These are phyloP conservation scores for Meloidogyne chitwoodi DNA, from an alignment of 1,140 invertebrate genomes.

Conservation along the genomic window DNA sequence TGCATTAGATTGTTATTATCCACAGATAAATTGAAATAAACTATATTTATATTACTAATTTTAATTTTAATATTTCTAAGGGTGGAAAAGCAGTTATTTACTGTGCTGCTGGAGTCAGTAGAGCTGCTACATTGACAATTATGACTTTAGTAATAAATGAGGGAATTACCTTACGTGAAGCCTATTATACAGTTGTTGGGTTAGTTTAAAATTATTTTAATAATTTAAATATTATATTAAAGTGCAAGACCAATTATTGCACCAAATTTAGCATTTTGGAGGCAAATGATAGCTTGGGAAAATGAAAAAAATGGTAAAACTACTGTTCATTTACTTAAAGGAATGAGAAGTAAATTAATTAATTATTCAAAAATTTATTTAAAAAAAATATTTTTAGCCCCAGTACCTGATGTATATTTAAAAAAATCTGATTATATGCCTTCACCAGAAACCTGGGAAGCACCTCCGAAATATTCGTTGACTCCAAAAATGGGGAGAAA, in stretches of 20 bases:
- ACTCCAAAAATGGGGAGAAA: not conserved
- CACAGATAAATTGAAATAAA: too few relatives aligned
- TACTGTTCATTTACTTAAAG: slow-evolving; percentile 46
- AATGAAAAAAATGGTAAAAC: slow-evolving; percentile 60
- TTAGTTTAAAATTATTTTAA: not conserved
- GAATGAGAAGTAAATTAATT: slow-evolving; percentile 32
- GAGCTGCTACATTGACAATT: slow-evolving; percentile 77
- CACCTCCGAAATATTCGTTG: not conserved
- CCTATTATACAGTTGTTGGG: slow-evolving; percentile 69
- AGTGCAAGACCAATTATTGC: slow-evolving; percentile 71
- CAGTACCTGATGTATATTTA: slow-evolving; percentile 12
- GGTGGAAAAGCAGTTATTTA: slow-evolving; percentile 75
- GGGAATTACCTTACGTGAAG: slow-evolving; percentile 71
- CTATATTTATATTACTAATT: too few relatives aligned
- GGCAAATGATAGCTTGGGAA: slow-evolving; percentile 76
- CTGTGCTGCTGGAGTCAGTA: slow-evolving; percentile 78
- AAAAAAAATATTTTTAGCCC: not conserved
- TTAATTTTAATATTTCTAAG: slow-evolving; percentile 26
- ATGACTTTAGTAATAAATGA: slow-evolving; percentile 80
- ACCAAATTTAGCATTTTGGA: slow-evolving; percentile 83
- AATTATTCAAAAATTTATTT: not conserved
- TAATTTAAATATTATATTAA: slow-evolving; percentile 36
- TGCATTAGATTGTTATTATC: too few relatives aligned
- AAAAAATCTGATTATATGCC: slow-evolving; percentile 3
- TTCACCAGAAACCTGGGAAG: not conserved